Conservation (phyloP, 2,888 invertebrate genomes). For the Noctua fimbriata region DNA sequence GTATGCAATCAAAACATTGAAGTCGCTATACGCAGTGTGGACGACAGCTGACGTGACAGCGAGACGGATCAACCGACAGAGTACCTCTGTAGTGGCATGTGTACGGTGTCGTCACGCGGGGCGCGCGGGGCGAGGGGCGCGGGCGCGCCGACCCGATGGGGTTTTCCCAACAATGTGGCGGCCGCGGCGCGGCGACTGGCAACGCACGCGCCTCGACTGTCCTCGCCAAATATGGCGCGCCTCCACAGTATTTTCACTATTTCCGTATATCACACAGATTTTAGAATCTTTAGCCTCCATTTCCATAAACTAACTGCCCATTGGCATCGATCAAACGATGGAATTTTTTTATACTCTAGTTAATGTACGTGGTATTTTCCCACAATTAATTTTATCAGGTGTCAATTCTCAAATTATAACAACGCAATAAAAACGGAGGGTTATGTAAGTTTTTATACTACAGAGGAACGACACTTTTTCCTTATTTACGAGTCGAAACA, state of each 20-base stretch:
- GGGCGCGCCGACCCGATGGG: conserved; percentile 75
- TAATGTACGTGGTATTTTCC: conserved; percentile 24
- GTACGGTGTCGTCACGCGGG: conserved; percentile 67
- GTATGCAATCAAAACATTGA: conserved; percentile 51
- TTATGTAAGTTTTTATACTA: conserved; percentile 34
- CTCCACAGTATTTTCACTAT: conserved; percentile 74
- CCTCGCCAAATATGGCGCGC: conserved; percentile 83
- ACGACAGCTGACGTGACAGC: conserved; percentile 59
- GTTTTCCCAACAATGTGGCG: conserved; percentile 89
- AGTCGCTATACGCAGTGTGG: conserved; percentile 17
- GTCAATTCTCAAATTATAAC: conserved; percentile 40
- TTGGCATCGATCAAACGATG: conserved; percentile 2
- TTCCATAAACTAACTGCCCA: conserved; percentile 39
- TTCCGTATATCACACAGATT: conserved; percentile 73
- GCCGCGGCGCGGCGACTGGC: conserved; percentile 64
- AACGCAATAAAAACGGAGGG: conserved; percentile 35
- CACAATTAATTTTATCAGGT: not conserved
- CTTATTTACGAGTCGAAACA: conserved; percentile 53
- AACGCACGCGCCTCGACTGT: conserved; percentile 72
- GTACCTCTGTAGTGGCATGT: conserved; percentile 59
- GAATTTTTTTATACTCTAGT: conserved; percentile 3
- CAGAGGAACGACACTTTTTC: conserved; percentile 48
- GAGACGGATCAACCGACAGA: conserved; percentile 52
- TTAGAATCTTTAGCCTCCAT: conserved; percentile 7
- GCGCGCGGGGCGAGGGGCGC: conserved; percentile 61